phyloP scores from a whole-genome alignment of 1,140 invertebrate genomes.

The Macrotrachela quadricornifera region DNA sequence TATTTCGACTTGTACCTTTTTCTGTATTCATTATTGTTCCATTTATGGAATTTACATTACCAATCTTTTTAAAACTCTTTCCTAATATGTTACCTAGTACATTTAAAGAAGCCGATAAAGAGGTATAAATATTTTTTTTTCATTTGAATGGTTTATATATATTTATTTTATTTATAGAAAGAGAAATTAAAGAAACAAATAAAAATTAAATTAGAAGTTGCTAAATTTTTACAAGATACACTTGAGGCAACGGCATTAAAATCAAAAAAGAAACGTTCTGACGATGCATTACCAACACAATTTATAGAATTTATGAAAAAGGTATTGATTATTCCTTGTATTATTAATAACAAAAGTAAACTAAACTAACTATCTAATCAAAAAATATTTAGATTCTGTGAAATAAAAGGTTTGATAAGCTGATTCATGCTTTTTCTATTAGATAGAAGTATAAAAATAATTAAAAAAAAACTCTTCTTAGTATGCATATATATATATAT shows the following conservation, averaged over 20 bases:
- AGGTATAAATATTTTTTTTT: constrained; percentile 19
- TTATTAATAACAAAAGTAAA: too few species aligned
- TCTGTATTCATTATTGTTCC: constrained; percentile 91
- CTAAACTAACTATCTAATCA: too few species aligned
- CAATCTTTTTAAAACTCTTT: constrained; percentile 85
- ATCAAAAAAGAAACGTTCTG: background rate
- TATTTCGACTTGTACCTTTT: constrained; percentile 89
- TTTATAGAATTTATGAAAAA: constrained; percentile 19
- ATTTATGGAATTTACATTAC: constrained; percentile 87
- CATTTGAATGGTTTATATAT: constrained; percentile 20
- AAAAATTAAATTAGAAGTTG: constrained; percentile 90
- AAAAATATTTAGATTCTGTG: too few species aligned
- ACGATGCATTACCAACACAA: constrained; percentile 37
- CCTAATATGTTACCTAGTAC: constrained; percentile 92
- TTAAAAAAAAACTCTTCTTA: too few species aligned
- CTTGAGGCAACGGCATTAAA: constrained; percentile 58
- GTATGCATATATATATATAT: too few species aligned
- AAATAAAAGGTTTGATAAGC: too few species aligned
- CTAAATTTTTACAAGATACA: constrained; percentile 84
- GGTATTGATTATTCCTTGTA: constrained; percentile 17
- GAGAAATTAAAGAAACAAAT: constrained; percentile 70
- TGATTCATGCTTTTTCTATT: too few species aligned
- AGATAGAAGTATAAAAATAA: too few species aligned
- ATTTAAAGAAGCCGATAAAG: constrained; percentile 76
- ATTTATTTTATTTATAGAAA: constrained; percentile 37